Percentiles rank a stretch among this genome's conserved stretches.
These are phyloP conservation scores for Oenanthe melanoleuca DNA, from an alignment of 2,113 vertebrate genomes.

Conservation along the genomic window DNA sequence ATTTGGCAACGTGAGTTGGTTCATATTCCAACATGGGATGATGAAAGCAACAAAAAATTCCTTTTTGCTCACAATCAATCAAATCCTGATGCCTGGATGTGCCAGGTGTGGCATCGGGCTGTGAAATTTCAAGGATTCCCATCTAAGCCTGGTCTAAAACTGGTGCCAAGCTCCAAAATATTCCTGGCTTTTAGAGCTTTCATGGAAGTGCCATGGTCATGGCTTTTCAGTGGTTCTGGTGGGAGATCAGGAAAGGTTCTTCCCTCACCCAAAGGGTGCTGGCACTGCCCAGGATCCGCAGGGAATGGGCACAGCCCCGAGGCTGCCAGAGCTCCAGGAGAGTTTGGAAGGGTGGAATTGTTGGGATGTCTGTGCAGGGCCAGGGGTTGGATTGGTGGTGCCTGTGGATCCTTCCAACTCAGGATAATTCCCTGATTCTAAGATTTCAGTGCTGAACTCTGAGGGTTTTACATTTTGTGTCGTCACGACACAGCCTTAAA, in stretches of 20 bases:
- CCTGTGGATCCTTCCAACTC: not conserved
- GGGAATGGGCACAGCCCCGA: rapidly evolving
- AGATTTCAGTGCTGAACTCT: not conserved
- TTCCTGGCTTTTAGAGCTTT: not conserved
- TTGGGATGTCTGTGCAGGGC: not conserved
- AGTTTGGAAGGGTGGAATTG: rapidly evolving
- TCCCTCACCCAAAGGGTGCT: not conserved
- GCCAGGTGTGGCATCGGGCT: not conserved
- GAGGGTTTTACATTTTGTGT: not conserved
- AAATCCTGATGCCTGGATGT: not conserved
- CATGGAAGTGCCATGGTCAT: not conserved
- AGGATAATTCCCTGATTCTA: not conserved
- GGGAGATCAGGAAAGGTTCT: not conserved
- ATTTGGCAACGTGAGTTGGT: rapidly evolving
- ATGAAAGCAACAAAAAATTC: not conserved
- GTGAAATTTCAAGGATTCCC: not conserved
- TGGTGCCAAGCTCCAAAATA: not conserved
- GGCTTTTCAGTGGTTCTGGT: not conserved
- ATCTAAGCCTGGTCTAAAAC: not conserved
- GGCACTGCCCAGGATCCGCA: not conserved
- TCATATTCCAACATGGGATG: not conserved
- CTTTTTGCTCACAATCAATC: not conserved
- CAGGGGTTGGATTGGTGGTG: not conserved
- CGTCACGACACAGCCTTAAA: not conserved
- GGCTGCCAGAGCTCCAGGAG: not conserved